phyloP scores from a whole-genome alignment of 2,113 vertebrate species.

The Erythrolamprus reginae region DNA sequence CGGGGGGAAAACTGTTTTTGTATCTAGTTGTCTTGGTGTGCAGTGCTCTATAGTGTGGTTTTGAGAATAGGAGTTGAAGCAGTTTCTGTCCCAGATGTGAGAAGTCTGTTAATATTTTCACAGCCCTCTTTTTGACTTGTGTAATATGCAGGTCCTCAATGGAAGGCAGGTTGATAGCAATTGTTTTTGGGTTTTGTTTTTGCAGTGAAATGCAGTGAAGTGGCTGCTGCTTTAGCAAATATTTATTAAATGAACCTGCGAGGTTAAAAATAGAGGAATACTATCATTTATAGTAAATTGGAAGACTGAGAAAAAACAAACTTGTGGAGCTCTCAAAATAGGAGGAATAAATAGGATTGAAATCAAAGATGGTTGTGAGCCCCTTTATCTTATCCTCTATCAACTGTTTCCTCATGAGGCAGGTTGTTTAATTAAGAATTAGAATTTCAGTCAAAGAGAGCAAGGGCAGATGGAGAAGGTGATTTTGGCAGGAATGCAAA shows the following conservation, averaged over 20 bases:
- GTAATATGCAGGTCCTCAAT: too few species aligned
- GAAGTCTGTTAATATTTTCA: too few species aligned
- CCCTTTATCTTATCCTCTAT: constrained; percentile 60
- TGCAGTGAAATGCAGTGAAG: not conserved
- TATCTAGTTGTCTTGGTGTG: too few species aligned
- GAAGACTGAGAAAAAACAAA: not conserved
- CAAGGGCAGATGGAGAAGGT: constrained; percentile 40
- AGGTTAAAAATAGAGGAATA: not conserved
- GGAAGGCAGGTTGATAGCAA: too few species aligned
- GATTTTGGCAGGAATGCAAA: constrained; percentile 1
- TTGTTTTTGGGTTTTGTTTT: too few species aligned
- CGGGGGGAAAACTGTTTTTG: too few species aligned
- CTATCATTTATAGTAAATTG: not conserved
- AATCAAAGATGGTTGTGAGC: constrained; percentile 18
- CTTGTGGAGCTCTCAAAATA: not conserved
- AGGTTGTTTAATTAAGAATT: constrained; percentile 60
- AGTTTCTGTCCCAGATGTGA: too few species aligned
- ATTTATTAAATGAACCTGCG: not conserved
- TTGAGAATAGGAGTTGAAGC: too few species aligned
- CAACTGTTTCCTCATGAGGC: constrained; percentile 56
- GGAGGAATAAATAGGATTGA: not conserved
- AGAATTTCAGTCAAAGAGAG: constrained; percentile 48
- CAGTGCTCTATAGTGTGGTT: too few species aligned
- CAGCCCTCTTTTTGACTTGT: too few species aligned
- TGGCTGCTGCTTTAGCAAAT: not conserved